These are phyloP conservation scores for Ricordea florida DNA, from an alignment of 92 coral and sea anemone species.

Conservation along the genomic window DNA sequence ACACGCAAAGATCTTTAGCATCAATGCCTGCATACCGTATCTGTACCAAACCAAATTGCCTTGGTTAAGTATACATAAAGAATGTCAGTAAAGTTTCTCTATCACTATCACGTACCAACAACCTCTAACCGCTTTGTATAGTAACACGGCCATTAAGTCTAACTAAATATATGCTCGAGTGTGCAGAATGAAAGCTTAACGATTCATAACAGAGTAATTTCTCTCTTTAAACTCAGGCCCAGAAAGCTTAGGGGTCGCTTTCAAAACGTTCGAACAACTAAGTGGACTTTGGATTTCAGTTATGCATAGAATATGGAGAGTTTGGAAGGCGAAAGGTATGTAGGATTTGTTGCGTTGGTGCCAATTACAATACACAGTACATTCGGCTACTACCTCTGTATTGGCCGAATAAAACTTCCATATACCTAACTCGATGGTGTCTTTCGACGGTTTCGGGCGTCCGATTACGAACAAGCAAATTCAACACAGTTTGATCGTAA, in stretches of 20 bases:
- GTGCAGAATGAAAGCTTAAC: neutral
- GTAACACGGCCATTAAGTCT: no score
- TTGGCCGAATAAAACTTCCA: no score
- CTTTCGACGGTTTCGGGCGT: no score
- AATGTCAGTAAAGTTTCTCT: no score
- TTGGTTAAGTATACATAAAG: no score
- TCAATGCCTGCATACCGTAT: constrained; percentile 28
- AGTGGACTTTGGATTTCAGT: constrained; percentile 89
- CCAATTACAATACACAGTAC: neutral
- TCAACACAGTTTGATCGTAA: no score
- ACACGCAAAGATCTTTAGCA: neutral
- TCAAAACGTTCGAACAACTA: constrained; percentile 91
- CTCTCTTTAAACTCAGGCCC: constrained; percentile 69
- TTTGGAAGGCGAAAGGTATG: constrained; percentile 94
- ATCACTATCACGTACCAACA: no score
- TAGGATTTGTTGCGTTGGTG: constrained; percentile 11
- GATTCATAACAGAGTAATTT: constrained; percentile 16
- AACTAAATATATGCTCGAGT: no score
- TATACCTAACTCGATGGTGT: no score
- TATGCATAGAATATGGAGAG: constrained; percentile 94
- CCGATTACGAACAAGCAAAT: no score
- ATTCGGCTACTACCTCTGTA: no score
- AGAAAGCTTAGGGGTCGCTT: constrained; percentile 84
- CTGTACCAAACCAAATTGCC: neutral
- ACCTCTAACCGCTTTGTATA: no score